Evolutionary conservation across 1,140 invertebrate genomes (phyloP), one percentile per base, ranked within the genome.

Genomic region (Procambarus clarkii): DNA sequence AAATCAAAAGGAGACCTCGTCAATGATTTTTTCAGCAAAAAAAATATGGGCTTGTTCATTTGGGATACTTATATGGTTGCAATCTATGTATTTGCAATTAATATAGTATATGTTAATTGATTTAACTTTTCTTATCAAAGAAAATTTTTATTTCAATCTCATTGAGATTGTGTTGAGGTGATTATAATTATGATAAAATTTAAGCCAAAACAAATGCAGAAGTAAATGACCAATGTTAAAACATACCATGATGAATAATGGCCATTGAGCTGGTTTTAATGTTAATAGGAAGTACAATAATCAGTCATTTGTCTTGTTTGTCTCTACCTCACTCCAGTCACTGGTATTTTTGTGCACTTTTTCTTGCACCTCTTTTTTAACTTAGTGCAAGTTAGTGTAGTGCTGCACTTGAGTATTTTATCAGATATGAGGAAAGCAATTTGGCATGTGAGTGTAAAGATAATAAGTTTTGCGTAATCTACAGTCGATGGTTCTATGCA

Each of bases 171-270:
- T 34, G 34, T 34, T 34, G 34, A 34, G 34, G 34, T 34, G 34
- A 34, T 34, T 21, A 69, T 69, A 18, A 69, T 69, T 69, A 11
- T 69, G 11, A 69, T 18, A 69, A 18, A 21, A 69, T 18, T 69
- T 18, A 18, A 69, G 64, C 64, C 4, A 21, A 69, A 21, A 18
- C 9, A 69, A 18, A 15, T 69, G 13, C 3, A 15, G 3, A 21
- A 4, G 13, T 11, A 18, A 69, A 34, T 34, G 34, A 34, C 34
- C 34, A 34, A 34, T 34, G 34, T 34, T 34, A 54, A 54, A 64
- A 34, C n/a, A 82, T 82, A 34, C 81, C 81, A 83, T 83, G 18
- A 83, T 83, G 50, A 13, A 83, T 83, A 60, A 45, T 45, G 69
- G 81, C 46, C 45, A 34, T 60, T 50, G n/a, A 82, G 9, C 24